Percentiles rank a stretch among this genome's conserved stretches.
phyloP scores from a whole-genome alignment of 92 coral and sea anemone species.

The Porites evermanni region DNA sequence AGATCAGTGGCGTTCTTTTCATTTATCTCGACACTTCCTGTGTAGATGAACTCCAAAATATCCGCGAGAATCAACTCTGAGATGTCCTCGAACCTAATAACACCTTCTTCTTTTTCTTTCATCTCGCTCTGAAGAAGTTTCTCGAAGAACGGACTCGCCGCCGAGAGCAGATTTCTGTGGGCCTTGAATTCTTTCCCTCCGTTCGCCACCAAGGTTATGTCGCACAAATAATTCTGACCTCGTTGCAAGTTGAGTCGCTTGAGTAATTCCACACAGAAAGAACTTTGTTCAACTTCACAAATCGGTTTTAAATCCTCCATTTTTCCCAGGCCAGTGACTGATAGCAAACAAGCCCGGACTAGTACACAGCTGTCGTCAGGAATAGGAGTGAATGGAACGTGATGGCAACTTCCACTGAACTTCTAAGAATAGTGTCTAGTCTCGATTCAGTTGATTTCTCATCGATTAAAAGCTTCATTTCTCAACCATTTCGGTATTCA shows the following conservation, averaged over 20 bases:
- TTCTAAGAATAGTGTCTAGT: too few species aligned
- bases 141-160: constrained; percentile 29
- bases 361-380: too few species aligned
- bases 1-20: constrained; percentile 1
- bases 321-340: too few species aligned
- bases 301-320: background rate
- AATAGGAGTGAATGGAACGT: too few species aligned
- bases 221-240: constrained; percentile 32
- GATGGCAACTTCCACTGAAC: too few species aligned
- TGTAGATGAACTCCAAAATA: constrained; percentile 32
- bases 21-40: constrained; percentile 16
- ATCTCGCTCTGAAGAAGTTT: constrained; percentile 30
- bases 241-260: constrained; percentile 29
- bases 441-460: too few species aligned
- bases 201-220: constrained; percentile 27
- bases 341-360: too few species aligned
- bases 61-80: constrained; percentile 3
- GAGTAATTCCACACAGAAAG: constrained; percentile 25
- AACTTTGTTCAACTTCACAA: constrained; percentile 5
- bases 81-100: constrained; percentile 21
- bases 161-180: constrained; percentile 31
- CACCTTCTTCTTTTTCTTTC: constrained; percentile 29
- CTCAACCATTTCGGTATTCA: too few species aligned
- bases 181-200: constrained; percentile 33
- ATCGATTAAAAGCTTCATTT: too few species aligned